A percentile compares a stretch with the other conserved stretches of the same genome.
These are phyloP conservation scores for Sitophilus oryzae DNA, from an alignment of 1,140 invertebrate species.

Conservation along the genomic window DNA sequence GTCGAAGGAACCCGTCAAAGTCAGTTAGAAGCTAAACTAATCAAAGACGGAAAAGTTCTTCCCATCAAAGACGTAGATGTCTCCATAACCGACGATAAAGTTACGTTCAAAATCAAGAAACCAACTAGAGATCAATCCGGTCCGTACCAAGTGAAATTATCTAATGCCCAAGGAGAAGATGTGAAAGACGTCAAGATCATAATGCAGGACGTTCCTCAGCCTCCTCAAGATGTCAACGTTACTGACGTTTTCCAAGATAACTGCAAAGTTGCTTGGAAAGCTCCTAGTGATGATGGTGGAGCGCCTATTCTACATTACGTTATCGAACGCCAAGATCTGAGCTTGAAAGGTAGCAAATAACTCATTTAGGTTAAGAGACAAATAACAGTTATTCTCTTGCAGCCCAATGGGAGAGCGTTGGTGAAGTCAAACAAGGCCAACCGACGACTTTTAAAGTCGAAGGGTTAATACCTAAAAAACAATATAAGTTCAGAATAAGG, in stretches of 20 bases:
- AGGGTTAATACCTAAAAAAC: conserved; percentile 80
- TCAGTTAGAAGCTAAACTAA: conserved; percentile 78
- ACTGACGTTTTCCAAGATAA: conserved; percentile 87
- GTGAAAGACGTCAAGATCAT: conserved; percentile 75
- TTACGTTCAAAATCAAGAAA: conserved; percentile 86
- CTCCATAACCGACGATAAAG: conserved; percentile 82
- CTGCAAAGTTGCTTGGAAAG: conserved; percentile 88
- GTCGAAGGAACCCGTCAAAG: conserved; percentile 81
- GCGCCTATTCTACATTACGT: conserved; percentile 84
- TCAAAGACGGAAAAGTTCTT: conserved; percentile 82
- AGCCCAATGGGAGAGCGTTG: conserved; percentile 80
- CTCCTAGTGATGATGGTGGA: conserved; percentile 90
- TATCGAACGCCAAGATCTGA: conserved; percentile 89
- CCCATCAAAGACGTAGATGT: conserved; percentile 83
- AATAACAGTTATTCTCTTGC: conserved; percentile 24
- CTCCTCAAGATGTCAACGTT: conserved; percentile 85
- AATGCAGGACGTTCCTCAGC: conserved; percentile 84
- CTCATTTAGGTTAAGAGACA: neutral
- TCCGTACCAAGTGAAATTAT: conserved; percentile 78
- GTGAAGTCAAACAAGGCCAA: conserved; percentile 61
- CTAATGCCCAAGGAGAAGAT: conserved; percentile 83
- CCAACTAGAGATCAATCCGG: conserved; percentile 74
- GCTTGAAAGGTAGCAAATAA: conserved; percentile 62
- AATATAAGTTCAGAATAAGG: conserved; percentile 91
- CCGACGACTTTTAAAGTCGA: conserved; percentile 75